A percentile compares a stretch with the other conserved stretches of the same genome.
These are phyloP conservation scores for Dipodomys spectabilis DNA, from an alignment of 2,113 vertebrate species.

Conservation along the genomic window DNA sequence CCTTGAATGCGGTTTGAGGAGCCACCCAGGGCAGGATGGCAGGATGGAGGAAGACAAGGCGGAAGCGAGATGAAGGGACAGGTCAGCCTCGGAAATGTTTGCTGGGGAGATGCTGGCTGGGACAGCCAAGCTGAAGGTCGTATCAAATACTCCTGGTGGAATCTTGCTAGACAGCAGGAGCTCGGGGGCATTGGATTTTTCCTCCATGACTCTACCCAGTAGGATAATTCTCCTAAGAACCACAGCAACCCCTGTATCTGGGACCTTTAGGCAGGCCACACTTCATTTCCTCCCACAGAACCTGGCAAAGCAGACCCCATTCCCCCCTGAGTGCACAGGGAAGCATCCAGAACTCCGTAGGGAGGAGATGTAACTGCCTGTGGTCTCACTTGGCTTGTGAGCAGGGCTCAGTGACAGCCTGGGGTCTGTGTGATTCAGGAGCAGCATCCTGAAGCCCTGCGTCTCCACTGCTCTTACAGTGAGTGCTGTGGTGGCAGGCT, in stretches of 20 bases:
- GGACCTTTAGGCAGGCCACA: not conserved
- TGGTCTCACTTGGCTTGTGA: not conserved
- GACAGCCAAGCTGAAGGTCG: too few relatives aligned
- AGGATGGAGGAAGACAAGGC: too few relatives aligned
- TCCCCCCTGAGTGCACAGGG: too few relatives aligned
- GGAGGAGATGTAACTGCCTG: too few relatives aligned
- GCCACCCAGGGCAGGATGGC: not conserved
- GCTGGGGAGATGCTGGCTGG: not conserved
- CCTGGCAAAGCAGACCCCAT: too few relatives aligned
- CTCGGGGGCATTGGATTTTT: not conserved
- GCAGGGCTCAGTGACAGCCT: accelerated
- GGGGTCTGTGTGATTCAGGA: not conserved
- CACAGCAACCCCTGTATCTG: not conserved
- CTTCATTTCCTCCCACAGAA: not conserved
- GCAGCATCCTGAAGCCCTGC: not conserved
- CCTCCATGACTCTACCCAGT: not conserved
- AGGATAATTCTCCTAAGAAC: not conserved
- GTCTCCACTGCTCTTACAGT: too few relatives aligned
- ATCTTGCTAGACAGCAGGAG: not conserved
- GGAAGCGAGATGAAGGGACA: not conserved
- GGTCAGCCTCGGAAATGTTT: not conserved
- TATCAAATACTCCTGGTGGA: too few relatives aligned
- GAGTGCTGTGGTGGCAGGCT: accelerated
- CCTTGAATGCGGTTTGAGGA: not conserved
- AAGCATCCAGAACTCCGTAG: too few relatives aligned